Conservation (phyloP, 2,113 vertebrate genomes). For the Procavia capensis region DNA sequence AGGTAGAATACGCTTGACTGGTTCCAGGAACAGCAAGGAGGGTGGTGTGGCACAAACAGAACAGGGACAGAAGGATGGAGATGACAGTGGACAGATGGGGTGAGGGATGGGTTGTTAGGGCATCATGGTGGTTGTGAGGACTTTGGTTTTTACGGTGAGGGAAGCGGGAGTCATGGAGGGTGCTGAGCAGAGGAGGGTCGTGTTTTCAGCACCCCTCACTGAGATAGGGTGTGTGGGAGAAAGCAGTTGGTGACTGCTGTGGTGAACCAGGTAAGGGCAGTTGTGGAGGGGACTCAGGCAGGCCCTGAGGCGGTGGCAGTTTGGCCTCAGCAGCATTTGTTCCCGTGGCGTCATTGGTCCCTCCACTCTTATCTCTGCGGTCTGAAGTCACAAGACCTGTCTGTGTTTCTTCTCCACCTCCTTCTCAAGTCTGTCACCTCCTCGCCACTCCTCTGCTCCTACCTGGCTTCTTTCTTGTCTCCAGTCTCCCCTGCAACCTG, state of each 20-base stretch:
- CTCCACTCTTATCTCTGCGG: no score
- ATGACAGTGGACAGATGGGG: fast-evolving
- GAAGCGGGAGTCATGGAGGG: not conserved
- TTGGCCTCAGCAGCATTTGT: not conserved
- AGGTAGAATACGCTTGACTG: not conserved
- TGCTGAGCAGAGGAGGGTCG: not conserved
- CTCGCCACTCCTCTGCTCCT: not conserved
- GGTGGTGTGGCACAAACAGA: not conserved
- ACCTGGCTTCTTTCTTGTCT: not conserved
- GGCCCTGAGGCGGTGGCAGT: not conserved
- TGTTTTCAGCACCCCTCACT: not conserved
- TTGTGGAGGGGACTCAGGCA: not conserved
- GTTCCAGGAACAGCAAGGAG: not conserved
- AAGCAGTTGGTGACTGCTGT: not conserved
- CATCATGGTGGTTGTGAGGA: not conserved
- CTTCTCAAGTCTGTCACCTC: not conserved
- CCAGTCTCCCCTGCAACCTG: not conserved
- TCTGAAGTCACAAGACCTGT: not conserved
- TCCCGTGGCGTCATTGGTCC: not conserved
- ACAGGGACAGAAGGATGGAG: not conserved
- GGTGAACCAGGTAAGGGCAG: not conserved
- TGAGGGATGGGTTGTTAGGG: not conserved
- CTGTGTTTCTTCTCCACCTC: no score
- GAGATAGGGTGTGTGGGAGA: not conserved
- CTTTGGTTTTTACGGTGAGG: not conserved